phyloP scores from a whole-genome alignment of 2,888 invertebrate species.

The Prosapia bicincta region DNA sequence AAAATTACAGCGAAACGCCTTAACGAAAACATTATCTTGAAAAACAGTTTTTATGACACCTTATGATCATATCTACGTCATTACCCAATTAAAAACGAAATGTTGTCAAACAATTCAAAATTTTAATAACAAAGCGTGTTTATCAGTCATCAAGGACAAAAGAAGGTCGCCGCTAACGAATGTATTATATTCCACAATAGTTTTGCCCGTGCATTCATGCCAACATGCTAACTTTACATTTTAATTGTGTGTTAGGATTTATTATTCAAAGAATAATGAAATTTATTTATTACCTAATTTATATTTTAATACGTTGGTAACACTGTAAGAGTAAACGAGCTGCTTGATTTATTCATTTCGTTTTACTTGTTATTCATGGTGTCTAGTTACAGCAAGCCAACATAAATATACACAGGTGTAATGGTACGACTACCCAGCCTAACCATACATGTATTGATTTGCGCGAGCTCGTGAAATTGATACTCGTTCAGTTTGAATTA shows the following conservation, averaged over 20 bases:
- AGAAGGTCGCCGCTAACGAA: background rate
- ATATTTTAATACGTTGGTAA: background rate
- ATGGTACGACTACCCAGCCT: background rate
- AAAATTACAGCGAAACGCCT: too few relatives aligned
- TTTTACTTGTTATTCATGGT: background rate
- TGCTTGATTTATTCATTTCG: background rate
- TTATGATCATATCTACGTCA: too few relatives aligned
- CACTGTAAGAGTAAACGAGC: background rate
- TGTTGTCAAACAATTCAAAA: too few relatives aligned
- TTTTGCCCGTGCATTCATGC: background rate
- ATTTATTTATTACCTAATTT: background rate
- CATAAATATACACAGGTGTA: background rate
- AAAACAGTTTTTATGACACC: too few relatives aligned
- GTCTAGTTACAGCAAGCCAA: background rate
- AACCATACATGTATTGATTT: too few relatives aligned
- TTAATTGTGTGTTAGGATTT: background rate
- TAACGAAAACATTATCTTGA: too few relatives aligned
- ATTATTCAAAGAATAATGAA: background rate
- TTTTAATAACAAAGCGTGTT: too few relatives aligned
- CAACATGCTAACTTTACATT: background rate
- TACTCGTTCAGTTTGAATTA: too few relatives aligned
- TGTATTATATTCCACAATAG: background rate
- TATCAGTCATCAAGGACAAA: background rate
- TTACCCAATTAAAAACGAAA: too few relatives aligned
- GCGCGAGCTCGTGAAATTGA: too few relatives aligned